These are phyloP conservation scores for Mechanitis mazaeus DNA, from an alignment of 2,888 invertebrate species.

Conservation along the genomic window DNA sequence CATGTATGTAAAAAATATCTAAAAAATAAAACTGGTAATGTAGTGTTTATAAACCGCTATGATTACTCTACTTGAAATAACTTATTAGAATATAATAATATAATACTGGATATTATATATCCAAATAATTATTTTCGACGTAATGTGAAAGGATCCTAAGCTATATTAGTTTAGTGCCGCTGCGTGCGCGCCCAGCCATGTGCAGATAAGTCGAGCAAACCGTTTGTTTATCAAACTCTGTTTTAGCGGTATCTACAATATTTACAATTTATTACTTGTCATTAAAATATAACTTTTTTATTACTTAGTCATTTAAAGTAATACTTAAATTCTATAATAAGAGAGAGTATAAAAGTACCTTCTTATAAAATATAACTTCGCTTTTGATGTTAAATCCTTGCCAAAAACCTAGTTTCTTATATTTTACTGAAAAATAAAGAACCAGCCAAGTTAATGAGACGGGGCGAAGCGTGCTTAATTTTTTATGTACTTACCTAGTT, in stretches of 20 bases:
- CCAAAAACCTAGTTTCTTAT: conserved; percentile 1
- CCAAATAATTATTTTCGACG: not conserved
- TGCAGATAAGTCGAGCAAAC: conserved; percentile 28
- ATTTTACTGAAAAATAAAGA: conserved; percentile 17
- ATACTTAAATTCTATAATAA: too few relatives aligned
- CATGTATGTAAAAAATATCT: too few relatives aligned
- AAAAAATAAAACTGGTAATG: too few relatives aligned
- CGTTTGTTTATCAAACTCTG: conserved; percentile 25
- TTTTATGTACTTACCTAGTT: conserved; percentile 18
- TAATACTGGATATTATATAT: too few relatives aligned
- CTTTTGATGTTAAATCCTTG: not conserved
- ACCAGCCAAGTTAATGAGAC: conserved; percentile 17
- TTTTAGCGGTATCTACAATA: conserved; percentile 19
- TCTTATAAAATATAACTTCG: not conserved
- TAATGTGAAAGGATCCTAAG: conserved; percentile 8
- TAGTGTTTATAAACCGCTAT: too few relatives aligned
- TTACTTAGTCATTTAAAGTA: not conserved
- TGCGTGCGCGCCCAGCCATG: conserved; percentile 21
- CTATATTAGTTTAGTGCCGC: conserved; percentile 19
- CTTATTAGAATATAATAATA: too few relatives aligned
- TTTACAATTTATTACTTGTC: conserved; percentile 16
- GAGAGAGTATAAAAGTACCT: too few relatives aligned
- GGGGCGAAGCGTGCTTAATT: conserved; percentile 12
- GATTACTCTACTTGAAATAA: too few relatives aligned
- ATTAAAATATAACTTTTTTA: conserved; percentile 4